A percentile compares a stretch with the other conserved stretches of the same genome.
phyloP scores from a whole-genome alignment of 1,140 invertebrate species.

The Planococcus citri region DNA sequence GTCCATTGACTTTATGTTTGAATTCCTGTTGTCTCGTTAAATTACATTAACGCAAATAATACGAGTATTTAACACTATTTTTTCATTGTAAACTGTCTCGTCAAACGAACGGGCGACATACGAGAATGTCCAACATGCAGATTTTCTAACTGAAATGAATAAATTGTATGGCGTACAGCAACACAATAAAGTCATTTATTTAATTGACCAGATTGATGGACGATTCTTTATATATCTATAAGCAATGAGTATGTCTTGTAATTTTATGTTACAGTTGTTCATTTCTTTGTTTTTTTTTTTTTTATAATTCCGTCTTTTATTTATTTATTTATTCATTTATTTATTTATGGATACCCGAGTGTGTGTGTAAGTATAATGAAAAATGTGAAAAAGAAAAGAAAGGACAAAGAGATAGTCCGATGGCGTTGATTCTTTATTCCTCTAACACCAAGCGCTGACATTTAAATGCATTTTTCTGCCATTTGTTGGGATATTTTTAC shows the following conservation, averaged over 20 bases:
- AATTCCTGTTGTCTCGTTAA: conserved; percentile 6
- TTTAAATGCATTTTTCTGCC: too few relatives aligned
- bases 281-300: background rate
- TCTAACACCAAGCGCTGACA: too few relatives aligned
- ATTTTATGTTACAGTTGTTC: background rate
- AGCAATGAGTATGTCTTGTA: conserved; percentile 1
- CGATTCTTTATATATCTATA: background rate
- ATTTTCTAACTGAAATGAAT: background rate
- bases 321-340: too few relatives aligned
- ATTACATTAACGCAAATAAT: conserved; percentile 3
- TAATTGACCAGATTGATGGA: background rate
- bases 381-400: too few relatives aligned
- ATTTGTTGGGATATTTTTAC: too few relatives aligned
- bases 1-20: background rate
- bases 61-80: background rate
- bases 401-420: too few relatives aligned
- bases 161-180: background rate
- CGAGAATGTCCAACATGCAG: background rate
- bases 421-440: too few relatives aligned
- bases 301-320: background rate
- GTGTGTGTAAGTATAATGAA: too few relatives aligned
- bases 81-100: background rate
- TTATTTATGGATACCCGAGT: too few relatives aligned
- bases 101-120: background rate
- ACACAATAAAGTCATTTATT: conserved; percentile 8